Conservation (phyloP, 1,140 invertebrate species). For the Pseudomyrmex pallidus region DNA sequence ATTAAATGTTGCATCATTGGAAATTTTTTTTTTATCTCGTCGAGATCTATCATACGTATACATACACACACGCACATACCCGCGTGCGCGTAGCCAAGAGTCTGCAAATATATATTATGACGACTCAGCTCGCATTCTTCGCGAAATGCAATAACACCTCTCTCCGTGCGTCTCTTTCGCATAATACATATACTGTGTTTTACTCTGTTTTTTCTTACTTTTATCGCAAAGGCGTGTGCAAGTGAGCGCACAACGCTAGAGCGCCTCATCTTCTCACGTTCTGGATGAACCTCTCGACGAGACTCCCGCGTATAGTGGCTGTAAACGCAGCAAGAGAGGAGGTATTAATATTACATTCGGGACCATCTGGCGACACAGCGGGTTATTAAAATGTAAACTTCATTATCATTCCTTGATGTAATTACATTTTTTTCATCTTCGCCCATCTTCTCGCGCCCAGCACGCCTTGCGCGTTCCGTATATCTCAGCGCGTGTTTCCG, state of each 20-base stretch:
- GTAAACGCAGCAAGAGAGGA: constrained; percentile 54
- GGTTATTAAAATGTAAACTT: constrained; percentile 79
- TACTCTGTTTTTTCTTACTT: background rate
- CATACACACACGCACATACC: too few relatives aligned
- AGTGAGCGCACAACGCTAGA: constrained; percentile 2
- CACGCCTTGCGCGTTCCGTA: background rate
- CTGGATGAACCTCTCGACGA: background rate
- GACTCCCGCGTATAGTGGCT: constrained; percentile 23
- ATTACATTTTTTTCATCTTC: constrained; percentile 72
- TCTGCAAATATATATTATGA: constrained; percentile 70
- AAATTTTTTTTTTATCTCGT: too few relatives aligned
- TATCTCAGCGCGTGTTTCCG: background rate
- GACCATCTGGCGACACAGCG: constrained; percentile 73
- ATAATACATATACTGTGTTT: background rate
- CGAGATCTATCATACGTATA: too few relatives aligned
- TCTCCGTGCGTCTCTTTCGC: constrained; percentile 2
- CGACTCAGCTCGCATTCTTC: constrained; percentile 70
- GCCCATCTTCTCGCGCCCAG: background rate
- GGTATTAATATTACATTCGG: constrained; percentile 76
- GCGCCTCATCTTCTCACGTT: background rate
- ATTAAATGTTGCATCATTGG: too few relatives aligned
- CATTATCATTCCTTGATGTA: constrained; percentile 76
- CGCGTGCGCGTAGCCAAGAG: constrained; percentile 27
- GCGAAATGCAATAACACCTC: constrained; percentile 71
- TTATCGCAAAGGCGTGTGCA: background rate